These are phyloP conservation scores for Sinodicranocentrus sp. DNA, from an alignment of 2,888 invertebrate species.

Conservation along the genomic window DNA sequence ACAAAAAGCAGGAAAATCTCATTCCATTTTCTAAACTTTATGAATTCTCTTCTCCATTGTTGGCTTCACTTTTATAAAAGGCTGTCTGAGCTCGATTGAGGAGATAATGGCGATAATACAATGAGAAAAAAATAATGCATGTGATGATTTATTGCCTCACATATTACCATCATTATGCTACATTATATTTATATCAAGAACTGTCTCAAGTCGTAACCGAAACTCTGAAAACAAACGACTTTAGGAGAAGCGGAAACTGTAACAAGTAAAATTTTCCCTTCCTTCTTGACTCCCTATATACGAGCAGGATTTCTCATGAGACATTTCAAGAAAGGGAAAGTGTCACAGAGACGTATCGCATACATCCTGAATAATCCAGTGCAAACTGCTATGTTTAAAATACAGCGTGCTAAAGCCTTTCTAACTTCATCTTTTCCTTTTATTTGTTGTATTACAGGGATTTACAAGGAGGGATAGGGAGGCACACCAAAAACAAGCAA, in stretches of 20 bases:
- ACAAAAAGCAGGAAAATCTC: background rate
- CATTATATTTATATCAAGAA: background rate
- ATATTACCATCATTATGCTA: conserved; percentile 15
- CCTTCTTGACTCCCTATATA: background rate
- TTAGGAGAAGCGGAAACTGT: background rate
- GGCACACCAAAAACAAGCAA: background rate
- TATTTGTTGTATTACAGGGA: background rate
- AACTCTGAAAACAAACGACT: conserved; percentile 6
- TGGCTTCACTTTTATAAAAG: background rate
- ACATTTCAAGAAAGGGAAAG: background rate
- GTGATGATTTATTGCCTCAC: background rate
- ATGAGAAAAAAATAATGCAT: background rate
- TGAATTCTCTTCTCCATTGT: background rate
- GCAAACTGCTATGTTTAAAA: background rate
- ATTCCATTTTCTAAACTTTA: background rate
- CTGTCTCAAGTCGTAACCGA: background rate
- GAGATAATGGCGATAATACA: conserved; percentile 9
- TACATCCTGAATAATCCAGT: background rate
- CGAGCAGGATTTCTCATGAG: conserved; percentile 10
- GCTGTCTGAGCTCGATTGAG: background rate
- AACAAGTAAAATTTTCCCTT: background rate
- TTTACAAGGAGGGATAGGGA: too few relatives aligned
- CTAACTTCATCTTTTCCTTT: background rate
- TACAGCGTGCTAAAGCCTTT: background rate
- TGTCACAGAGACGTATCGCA: background rate